Evolutionary conservation across 2,888 invertebrate genomes (phyloP), one percentile per base, ranked within the genome.

Genomic region (Urechis unicinctus): DNA sequence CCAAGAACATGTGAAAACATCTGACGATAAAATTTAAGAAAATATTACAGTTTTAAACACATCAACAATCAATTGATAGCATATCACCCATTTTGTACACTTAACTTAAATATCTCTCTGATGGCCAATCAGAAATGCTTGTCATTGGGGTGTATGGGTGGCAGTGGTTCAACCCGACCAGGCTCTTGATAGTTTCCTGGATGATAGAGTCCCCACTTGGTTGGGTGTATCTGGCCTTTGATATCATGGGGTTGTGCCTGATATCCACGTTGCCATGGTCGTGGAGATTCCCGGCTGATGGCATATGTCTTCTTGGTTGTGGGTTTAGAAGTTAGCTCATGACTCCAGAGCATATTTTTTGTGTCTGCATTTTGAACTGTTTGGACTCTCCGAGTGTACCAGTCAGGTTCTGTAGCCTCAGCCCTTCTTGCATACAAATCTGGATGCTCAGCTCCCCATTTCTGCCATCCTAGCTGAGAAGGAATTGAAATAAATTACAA

Each of bases 131-230:
- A 51, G 21, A 61, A 47, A 43, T 63, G 63, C 43, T 61, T 61
- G 43, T 54, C 45, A 28, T 56, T 52, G 6, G 26, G 2, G 31
- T 60, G 58, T 6, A 91, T 91, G 0, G 72, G 71, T 36, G 75
- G 72, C 55, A 73, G 70, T 54, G 69, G 68, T 56, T 70, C 66
- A 22, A 69, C 65, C 53, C 72, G 60, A 53, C 63, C 60, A 42
- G 74, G 74, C 44, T 73, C 69, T 54, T 72, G 67, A 57, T 75
- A 75, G 54, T 69, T 62, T 6, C 63, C 68, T 9, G 75, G 74
- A 58, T 73, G 67, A 59, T 71, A 73, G 52, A 73, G 62, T 6
- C 75, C 76, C 74, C 74, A 75, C 51, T 70, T 71, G 0, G 9
- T 13, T 17, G 42, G 9, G 1, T 21, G 43, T 6, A 48, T 28